Conservation (phyloP, 64 coral and sea anemone species). For the Acropora yongei region DNA sequence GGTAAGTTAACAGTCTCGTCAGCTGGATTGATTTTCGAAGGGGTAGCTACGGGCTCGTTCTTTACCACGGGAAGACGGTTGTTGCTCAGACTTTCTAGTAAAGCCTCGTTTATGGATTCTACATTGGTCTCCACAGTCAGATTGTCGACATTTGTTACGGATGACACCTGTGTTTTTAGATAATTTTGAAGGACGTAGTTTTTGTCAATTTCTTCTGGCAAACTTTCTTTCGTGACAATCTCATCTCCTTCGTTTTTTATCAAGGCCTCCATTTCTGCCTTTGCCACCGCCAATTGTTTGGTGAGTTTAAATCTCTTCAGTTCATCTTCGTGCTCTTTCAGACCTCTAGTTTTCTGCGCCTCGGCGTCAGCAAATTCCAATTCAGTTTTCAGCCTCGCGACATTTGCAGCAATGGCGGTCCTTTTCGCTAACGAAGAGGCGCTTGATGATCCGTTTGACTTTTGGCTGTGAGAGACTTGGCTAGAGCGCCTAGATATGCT, state of each 20-base stretch:
- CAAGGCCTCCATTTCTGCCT: background rate
- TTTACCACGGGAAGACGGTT: constrained; percentile 1
- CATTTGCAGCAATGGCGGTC: background rate
- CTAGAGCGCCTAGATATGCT: background rate
- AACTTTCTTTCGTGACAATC: background rate
- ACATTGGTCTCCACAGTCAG: constrained; percentile 2
- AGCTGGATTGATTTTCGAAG: background rate
- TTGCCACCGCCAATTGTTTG: background rate
- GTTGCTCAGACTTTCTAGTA: background rate
- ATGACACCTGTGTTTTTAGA: constrained; percentile 3
- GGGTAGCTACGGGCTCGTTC: background rate
- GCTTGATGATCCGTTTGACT: background rate
- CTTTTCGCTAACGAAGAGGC: constrained; percentile 11
- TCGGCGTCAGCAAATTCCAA: constrained; percentile 31
- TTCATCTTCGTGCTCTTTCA: constrained; percentile 26
- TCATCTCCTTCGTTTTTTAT: background rate
- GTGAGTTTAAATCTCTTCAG: constrained; percentile 6
- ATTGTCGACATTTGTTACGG: background rate
- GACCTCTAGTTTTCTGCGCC: background rate
- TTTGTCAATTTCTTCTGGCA: constrained; percentile 19
- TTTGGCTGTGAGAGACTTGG: background rate
- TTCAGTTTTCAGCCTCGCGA: constrained; percentile 17
- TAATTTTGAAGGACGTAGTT: constrained; percentile 32
- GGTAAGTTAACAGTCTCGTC: background rate
- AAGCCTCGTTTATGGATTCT: background rate